Evolutionary conservation across 2,888 invertebrate species (phyloP).

Genomic region (Caenorhabditis imperialis): DNA sequence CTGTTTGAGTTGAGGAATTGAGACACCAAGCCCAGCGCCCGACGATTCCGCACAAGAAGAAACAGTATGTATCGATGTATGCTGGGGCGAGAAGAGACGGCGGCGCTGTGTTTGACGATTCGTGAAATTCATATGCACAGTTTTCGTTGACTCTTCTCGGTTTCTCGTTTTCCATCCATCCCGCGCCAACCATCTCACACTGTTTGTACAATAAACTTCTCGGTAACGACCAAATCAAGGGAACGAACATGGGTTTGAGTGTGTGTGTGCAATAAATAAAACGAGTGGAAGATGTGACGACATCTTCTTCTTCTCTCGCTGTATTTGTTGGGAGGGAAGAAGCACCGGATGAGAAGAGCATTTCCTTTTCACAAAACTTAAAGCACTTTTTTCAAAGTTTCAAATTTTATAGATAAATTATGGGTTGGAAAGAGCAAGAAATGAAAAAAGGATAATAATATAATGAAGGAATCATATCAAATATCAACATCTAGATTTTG

Average conservation of each 20-base stretch:
- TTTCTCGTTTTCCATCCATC: conserved; percentile 13
- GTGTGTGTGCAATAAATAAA: conserved; percentile 32
- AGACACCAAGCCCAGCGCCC: conserved; percentile 29
- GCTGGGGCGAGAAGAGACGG: conserved; percentile 30
- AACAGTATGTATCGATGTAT: conserved; percentile 44
- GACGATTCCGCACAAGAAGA: conserved; percentile 28
- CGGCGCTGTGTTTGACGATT: conserved; percentile 52
- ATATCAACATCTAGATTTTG: conserved; percentile 44
- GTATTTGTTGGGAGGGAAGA: neutral
- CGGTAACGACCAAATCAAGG: conserved; percentile 54
- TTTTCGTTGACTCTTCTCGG: conserved; percentile 51
- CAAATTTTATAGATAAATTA: conserved; percentile 44
- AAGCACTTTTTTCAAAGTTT: conserved; percentile 16
- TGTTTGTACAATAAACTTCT: conserved; percentile 52
- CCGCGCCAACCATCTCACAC: conserved; percentile 1
- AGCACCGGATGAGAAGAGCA: conserved; percentile 23
- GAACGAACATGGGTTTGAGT: conserved; percentile 43
- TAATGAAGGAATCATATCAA: conserved; percentile 1
- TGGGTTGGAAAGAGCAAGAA: neutral
- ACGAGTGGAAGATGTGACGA: neutral
- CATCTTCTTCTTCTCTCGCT: conserved; percentile 7
- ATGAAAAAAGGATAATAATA: too few species aligned
- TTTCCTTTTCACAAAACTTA: too few species aligned
- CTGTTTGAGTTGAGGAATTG: conserved; percentile 53
- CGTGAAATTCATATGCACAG: conserved; percentile 57